Evolutionary conservation across 2,113 vertebrate genomes (phyloP).

Genomic region (Muscicapa adusta): DNA sequence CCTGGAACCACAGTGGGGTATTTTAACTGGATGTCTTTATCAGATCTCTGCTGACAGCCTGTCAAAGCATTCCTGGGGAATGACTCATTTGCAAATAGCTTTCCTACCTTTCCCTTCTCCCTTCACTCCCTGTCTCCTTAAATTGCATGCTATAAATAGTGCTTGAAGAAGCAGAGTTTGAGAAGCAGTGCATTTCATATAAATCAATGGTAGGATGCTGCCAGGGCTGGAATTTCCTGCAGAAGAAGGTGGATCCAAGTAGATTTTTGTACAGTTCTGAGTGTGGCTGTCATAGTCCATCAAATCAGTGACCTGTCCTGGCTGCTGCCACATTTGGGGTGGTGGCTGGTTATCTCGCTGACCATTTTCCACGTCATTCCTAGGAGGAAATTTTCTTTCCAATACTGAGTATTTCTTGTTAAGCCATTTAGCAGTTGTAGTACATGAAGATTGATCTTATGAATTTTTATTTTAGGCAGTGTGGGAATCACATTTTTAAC

Average conservation of each 20-base stretch:
- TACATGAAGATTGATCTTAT: not conserved
- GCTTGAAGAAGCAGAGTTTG: not conserved
- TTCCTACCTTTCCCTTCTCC: slow-evolving; percentile 2
- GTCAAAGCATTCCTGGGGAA: slow-evolving; percentile 28
- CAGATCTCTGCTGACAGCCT: slow-evolving; percentile 35
- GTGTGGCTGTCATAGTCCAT: not conserved
- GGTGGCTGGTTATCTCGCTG: not conserved
- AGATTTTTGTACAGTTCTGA: not conserved
- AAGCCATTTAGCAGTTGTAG: not conserved
- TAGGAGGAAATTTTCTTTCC: not conserved
- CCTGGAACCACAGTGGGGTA: not conserved
- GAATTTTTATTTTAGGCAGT: not conserved
- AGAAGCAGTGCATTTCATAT: not conserved
- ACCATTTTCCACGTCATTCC: not conserved
- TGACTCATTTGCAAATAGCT: slow-evolving; percentile 11
- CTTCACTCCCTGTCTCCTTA: not conserved
- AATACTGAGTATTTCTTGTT: not conserved
- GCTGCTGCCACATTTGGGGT: not conserved
- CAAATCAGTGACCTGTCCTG: not conserved
- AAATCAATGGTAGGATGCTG: not conserved
- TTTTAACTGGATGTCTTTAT: slow-evolving; percentile 35
- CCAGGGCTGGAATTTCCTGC: not conserved
- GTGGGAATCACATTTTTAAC: not conserved
- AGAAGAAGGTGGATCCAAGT: not conserved
- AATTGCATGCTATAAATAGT: slow-evolving; percentile 7